Evolutionary conservation across 2,888 invertebrate species (phyloP).

Genomic region (Drosophila flavopinicola): DNA sequence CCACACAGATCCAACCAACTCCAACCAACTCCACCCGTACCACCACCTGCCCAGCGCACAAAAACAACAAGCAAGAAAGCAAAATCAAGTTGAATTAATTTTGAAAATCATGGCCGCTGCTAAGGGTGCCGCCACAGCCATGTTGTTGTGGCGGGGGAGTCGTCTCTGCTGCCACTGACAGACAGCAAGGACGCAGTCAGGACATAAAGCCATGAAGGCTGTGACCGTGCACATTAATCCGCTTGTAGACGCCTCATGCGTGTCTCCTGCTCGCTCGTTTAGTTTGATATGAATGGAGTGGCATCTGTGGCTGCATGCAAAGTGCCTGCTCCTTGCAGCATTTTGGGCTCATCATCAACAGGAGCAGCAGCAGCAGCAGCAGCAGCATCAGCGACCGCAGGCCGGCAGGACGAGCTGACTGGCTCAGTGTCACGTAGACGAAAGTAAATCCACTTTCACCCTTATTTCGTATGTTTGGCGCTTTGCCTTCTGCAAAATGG

Average conservation of each 20-base stretch:
- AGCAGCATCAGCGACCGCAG: constrained; percentile 33
- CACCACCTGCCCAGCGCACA: constrained; percentile 18
- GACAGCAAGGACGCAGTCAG: constrained; percentile 33
- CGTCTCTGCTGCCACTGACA: constrained; percentile 62
- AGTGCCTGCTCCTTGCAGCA: constrained; percentile 42
- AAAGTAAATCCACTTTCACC: constrained; percentile 81
- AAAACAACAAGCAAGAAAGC: constrained; percentile 76
- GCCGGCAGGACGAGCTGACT: constrained; percentile 17
- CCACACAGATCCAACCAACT: constrained; percentile 23
- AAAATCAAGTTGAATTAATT: constrained; percentile 81
- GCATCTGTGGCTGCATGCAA: constrained; percentile 39
- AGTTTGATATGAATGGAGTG: constrained; percentile 28
- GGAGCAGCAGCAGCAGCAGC: constrained; percentile 26
- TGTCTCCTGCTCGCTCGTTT: constrained; percentile 51
- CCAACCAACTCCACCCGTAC: neutral
- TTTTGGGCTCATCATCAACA: constrained; percentile 43
- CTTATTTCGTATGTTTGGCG: constrained; percentile 52
- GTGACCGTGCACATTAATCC: constrained; percentile 69
- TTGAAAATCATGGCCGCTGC: constrained; percentile 80
- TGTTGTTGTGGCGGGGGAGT: constrained; percentile 28
- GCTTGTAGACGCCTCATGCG: constrained; percentile 78
- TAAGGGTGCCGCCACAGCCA: constrained; percentile 55
- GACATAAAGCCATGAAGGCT: constrained; percentile 17
- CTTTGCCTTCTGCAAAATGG: constrained; percentile 66
- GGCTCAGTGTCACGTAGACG: constrained; percentile 63